Percentiles rank a stretch among this genome's conserved stretches.
Evolutionary conservation across 2,888 invertebrate species (phyloP).

Genomic region (Melikaiella ostensackeni): DNA sequence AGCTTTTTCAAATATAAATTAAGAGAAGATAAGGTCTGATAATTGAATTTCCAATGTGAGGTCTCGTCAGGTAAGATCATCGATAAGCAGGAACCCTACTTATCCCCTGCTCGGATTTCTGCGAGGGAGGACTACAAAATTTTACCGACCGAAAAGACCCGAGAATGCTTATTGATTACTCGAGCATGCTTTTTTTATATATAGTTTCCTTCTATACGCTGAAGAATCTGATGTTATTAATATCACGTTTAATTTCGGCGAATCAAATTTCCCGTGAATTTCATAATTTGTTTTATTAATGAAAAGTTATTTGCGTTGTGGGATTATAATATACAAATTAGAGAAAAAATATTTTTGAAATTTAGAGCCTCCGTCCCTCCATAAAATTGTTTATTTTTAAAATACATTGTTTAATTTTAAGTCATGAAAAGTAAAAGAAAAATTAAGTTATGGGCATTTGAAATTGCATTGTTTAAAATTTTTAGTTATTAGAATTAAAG

Average conservation of each 20-base stretch:
- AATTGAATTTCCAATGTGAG: conserved; percentile 23
- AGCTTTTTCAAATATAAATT: conserved; percentile 15
- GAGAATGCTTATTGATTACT: neutral
- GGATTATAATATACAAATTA: too few relatives aligned
- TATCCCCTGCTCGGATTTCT: conserved; percentile 7
- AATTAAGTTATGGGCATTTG: too few relatives aligned
- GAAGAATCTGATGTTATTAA: neutral
- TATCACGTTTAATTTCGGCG: neutral
- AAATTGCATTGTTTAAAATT: too few relatives aligned
- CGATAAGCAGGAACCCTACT: conserved; percentile 19
- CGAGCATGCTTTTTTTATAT: neutral
- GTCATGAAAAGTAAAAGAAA: too few relatives aligned
- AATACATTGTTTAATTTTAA: too few relatives aligned
- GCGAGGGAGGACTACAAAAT: neutral
- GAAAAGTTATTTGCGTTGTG: too few relatives aligned
- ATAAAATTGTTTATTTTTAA: too few relatives aligned
- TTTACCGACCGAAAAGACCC: neutral
- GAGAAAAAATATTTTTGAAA: too few relatives aligned
- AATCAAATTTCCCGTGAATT: neutral
- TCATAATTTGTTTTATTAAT: neutral
- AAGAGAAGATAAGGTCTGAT: neutral
- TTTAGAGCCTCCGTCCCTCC: too few relatives aligned
- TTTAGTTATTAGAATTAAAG: too few relatives aligned
- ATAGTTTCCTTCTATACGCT: neutral
- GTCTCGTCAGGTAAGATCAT: conserved; percentile 15